Evolutionary conservation across 2,113 vertebrate genomes (phyloP), one percentile per base, ranked within the genome.

Genomic region (Synodontis membranacea): DNA sequence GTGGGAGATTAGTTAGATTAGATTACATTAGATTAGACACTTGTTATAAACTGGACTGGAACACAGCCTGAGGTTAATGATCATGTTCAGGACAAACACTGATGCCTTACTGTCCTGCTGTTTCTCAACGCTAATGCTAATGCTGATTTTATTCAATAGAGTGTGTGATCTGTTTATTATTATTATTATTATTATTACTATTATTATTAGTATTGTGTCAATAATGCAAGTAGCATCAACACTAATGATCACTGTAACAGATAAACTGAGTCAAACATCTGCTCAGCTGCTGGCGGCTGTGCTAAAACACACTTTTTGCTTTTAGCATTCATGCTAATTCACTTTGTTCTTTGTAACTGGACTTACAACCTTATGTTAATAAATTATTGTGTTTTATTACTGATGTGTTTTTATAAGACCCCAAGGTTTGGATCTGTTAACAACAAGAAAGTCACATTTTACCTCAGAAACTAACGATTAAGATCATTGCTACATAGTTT

Each of bases 331-430:
- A 80, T 6, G 60, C 21, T 90, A 28, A 15, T 12, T 90, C 90
- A 82, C 87, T 92, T 93, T 76, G 46, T 34, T 58, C 21, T 83
- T 48, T 46, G 17, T 68, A 42, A 44, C 54, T 28, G 14, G 37
- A 39, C 64, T 21, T 44, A 9, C 52, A 34, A 78, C 28, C 7
- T 28, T n/a, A 11, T 58, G 34, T 85, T 54, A 54, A 50, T 75
- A 86, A 85, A 82, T 80, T 80, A 80, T 80, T 80, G 52, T 42
- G 52, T 58, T 56, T 58, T 39, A 28, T 11, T 37, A 34, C 31
- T 56, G 9, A 9, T 58, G 34, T 28, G 37, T 58, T 42, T 39
- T 58, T 15, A 78, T 46, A 44, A 31, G 7, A 46, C 42, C 44
- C 14, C 25, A 23, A 39, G 9, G 17, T 44, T 72, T 72, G 23